Evolutionary conservation across 2,888 invertebrate genomes (phyloP).

Genomic region (Sesamia inferens): DNA sequence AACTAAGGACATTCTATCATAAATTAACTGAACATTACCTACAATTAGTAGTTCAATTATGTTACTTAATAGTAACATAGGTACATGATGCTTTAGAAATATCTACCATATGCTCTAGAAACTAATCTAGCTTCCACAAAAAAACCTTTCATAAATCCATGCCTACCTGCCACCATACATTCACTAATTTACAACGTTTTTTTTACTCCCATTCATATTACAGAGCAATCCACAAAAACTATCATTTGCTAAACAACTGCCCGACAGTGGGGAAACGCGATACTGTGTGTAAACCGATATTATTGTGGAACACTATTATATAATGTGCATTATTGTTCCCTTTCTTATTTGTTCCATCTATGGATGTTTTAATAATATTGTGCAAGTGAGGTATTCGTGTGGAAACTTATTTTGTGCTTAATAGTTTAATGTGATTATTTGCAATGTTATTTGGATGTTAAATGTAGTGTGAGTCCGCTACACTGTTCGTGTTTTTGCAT

Average conservation of each 20-base stretch:
- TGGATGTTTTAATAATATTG: conserved; percentile 69
- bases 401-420: conserved; percentile 60
- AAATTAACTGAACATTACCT: no score
- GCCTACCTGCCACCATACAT: conserved; percentile 42
- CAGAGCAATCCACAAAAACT: conserved; percentile 50
- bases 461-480: conserved; percentile 35
- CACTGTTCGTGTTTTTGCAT: background rate
- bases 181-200: conserved; percentile 44
- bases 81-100: no score
- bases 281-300: conserved; percentile 66
- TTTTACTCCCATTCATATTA: conserved; percentile 43
- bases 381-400: conserved; percentile 71
- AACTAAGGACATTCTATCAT: no score
- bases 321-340: conserved; percentile 49
- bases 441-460: conserved; percentile 1
- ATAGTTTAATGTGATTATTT: conserved; percentile 47
- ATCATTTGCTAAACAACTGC: conserved; percentile 41
- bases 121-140: background rate
- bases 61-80: no score
- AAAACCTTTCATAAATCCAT: background rate
- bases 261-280: conserved; percentile 50
- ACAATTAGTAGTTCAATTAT: no score
- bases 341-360: conserved; percentile 34
- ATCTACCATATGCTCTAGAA: background rate
- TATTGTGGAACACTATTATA: conserved; percentile 41